Conservation (phyloP, 2,797 vertebrate genomes). For the Schizothorax lantsangensis region DNA sequence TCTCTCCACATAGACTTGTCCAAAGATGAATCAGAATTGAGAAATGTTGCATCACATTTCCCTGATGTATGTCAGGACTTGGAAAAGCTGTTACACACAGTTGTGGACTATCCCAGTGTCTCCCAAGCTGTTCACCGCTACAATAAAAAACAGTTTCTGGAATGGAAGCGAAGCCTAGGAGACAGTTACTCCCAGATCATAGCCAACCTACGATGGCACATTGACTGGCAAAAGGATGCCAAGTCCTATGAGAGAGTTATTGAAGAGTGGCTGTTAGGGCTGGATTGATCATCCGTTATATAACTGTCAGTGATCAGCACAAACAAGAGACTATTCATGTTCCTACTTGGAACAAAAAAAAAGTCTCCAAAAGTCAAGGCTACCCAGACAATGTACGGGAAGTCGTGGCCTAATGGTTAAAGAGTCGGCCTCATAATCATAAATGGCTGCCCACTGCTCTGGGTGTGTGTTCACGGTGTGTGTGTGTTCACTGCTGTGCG, state of each 20-base stretch:
- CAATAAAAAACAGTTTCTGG: constrained; percentile 87
- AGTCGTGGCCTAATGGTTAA: too few species aligned
- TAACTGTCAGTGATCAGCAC: not conserved
- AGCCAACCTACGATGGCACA: constrained; percentile 91
- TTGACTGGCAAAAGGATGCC: constrained; percentile 87
- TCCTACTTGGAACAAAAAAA: not conserved
- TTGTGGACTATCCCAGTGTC: constrained; percentile 88
- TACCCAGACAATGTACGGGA: not conserved
- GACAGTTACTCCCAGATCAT: constrained; percentile 87
- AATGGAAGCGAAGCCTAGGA: constrained; percentile 85
- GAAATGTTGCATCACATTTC: constrained; percentile 81
- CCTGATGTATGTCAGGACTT: constrained; percentile 76
- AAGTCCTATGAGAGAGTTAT: constrained; percentile 82
- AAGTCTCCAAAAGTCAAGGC: not conserved
- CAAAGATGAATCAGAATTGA: constrained; percentile 88
- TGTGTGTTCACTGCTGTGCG: too few species aligned
- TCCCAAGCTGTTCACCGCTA: constrained; percentile 86
- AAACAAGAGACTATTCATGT: not conserved
- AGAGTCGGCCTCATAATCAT: too few species aligned
- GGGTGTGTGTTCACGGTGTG: too few species aligned
- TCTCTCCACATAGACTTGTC: constrained; percentile 79
- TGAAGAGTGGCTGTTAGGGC: constrained; percentile 81
- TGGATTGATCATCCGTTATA: constrained; percentile 21
- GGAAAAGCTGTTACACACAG: constrained; percentile 82
- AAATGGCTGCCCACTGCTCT: too few species aligned